These are phyloP conservation scores for Nomada fucata DNA, from an alignment of 2,888 invertebrate genomes.

Conservation along the genomic window DNA sequence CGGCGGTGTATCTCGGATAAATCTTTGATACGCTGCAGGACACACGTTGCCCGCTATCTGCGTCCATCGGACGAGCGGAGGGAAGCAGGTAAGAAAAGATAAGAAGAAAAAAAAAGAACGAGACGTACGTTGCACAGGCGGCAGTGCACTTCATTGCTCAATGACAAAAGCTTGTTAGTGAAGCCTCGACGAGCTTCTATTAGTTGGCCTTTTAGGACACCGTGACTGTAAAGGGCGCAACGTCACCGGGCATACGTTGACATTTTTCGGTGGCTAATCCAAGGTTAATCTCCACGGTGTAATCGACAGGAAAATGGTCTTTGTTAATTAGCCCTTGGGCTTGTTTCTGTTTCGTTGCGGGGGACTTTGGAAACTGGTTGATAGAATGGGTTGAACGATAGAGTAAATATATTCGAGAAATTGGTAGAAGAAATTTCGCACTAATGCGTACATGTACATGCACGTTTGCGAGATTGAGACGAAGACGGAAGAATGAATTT, in stretches of 20 bases:
- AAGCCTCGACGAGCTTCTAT: constrained; percentile 49
- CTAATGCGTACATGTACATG: no score
- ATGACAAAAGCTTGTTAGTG: constrained; percentile 69
- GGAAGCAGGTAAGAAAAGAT: constrained; percentile 6
- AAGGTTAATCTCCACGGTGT: constrained; percentile 51
- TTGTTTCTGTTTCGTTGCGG: background rate
- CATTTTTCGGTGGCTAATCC: constrained; percentile 45
- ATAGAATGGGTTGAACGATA: background rate
- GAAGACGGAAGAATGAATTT: no score
- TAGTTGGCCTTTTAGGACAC: constrained; percentile 64
- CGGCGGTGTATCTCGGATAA: constrained; percentile 10
- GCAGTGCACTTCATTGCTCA: constrained; percentile 68
- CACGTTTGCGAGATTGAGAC: no score
- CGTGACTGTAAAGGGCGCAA: constrained; percentile 27
- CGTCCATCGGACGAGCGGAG: constrained; percentile 6
- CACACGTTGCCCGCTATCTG: constrained; percentile 35
- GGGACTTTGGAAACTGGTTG: constrained; percentile 5
- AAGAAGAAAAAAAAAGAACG: constrained; percentile 12
- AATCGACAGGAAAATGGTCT: constrained; percentile 23
- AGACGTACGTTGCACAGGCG: constrained; percentile 24
- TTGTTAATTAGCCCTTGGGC: background rate
- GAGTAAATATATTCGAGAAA: no score
- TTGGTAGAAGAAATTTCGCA: no score
- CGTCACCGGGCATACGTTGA: constrained; percentile 21
- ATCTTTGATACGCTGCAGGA: constrained; percentile 21